Conservation (phyloP, 2,888 invertebrate species). For the Drosophila pegasa region DNA sequence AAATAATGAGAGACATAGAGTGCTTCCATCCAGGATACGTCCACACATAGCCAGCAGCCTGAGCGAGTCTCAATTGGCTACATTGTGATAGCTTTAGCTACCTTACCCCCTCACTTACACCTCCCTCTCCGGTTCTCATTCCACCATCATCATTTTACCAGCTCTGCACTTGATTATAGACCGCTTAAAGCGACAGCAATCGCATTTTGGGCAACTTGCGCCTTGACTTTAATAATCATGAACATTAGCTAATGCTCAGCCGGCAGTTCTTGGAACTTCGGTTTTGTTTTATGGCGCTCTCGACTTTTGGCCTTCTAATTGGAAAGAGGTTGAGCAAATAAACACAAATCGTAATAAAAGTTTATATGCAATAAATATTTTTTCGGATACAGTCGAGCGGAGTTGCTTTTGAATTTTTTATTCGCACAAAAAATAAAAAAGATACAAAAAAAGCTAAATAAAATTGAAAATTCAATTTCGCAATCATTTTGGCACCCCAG, state of each 20-base stretch:
- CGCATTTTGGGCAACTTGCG: neutral
- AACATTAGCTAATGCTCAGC: constrained; percentile 28
- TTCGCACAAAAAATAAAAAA: constrained; percentile 55
- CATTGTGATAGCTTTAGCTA: neutral
- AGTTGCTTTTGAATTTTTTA: constrained; percentile 74
- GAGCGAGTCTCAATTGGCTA: neutral
- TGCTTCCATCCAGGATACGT: too few species aligned
- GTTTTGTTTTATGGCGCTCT: constrained; percentile 62
- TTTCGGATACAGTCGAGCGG: constrained; percentile 51
- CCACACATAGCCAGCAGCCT: neutral
- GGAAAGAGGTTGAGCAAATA: constrained; percentile 73
- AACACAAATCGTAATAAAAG: constrained; percentile 81
- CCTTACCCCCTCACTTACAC: neutral
- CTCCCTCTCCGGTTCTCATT: constrained; percentile 4
- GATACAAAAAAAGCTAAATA: constrained; percentile 21
- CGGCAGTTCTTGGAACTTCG: constrained; percentile 5
- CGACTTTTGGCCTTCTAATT: constrained; percentile 63
- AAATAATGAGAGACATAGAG: too few species aligned
- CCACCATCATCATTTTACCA: too few species aligned
- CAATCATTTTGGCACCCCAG: constrained; percentile 76
- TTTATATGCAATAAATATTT: constrained; percentile 83
- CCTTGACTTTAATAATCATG: constrained; percentile 11
- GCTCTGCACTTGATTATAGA: neutral
- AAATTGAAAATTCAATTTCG: constrained; percentile 79
- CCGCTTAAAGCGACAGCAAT: neutral